Conservation (phyloP, 2,797 vertebrate genomes). For the Hemibagrus guttatus region DNA sequence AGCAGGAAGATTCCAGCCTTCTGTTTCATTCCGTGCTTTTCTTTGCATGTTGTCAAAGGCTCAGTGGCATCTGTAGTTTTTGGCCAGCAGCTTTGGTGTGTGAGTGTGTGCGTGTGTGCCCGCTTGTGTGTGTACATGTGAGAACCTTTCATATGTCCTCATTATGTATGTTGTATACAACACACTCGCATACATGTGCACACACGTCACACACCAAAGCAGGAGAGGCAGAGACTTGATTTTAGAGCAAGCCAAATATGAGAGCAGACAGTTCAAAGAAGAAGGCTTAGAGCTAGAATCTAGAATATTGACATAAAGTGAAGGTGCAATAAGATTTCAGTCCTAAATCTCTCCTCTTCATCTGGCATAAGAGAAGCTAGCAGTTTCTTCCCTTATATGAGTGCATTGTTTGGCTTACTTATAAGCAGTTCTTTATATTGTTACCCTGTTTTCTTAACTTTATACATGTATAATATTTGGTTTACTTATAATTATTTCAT, state of each 20-base stretch:
- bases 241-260: not conserved
- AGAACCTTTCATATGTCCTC: not conserved
- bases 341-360: not conserved
- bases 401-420: not conserved
- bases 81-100: conserved; percentile 5
- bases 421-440: not conserved
- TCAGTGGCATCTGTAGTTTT: conserved; percentile 27
- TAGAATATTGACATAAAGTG: not conserved
- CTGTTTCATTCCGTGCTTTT: conserved; percentile 56
- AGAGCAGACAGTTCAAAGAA: not conserved
- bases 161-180: not conserved
- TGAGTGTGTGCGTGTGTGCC: not conserved
- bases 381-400: not conserved
- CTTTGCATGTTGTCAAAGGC: conserved; percentile 52
- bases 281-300: not conserved
- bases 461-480: too few relatives aligned
- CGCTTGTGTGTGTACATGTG: conserved; percentile 22
- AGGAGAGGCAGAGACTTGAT: not conserved
- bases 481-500: not conserved
- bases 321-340: not conserved
- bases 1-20: conserved; percentile 41
- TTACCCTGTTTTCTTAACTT: not conserved
- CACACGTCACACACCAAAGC: too few relatives aligned
- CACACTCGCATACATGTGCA: too few relatives aligned
- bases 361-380: not conserved